Conservation (phyloP, 1,140 invertebrate species). For the Uloborus diversus region DNA sequence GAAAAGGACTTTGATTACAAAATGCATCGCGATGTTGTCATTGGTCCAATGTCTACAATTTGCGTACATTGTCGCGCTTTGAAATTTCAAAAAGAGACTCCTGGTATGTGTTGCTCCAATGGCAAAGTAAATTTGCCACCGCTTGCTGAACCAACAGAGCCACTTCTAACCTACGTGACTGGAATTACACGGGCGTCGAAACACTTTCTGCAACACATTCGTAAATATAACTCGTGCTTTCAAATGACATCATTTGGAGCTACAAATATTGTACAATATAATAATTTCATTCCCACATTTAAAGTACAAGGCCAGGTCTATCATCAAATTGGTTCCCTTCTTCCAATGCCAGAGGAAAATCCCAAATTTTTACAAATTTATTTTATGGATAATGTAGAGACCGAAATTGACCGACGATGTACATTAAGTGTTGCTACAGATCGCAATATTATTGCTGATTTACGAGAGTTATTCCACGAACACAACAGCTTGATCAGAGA, state of each 20-base stretch:
- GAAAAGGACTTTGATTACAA: conserved; percentile 2
- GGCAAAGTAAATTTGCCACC: conserved; percentile 63
- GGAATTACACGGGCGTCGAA: conserved; percentile 12
- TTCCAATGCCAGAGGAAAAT: neutral
- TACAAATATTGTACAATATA: conserved; percentile 51
- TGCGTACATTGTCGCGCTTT: conserved; percentile 22
- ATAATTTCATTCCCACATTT: conserved; percentile 53
- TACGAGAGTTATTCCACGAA: no score
- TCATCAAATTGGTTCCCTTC: neutral
- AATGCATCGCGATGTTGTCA: conserved; percentile 13
- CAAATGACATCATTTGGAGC: conserved; percentile 62
- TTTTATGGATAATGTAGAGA: no score
- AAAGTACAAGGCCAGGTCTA: conserved; percentile 29
- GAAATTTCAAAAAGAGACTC: conserved; percentile 64
- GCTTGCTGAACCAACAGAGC: conserved; percentile 59
- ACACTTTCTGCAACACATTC: conserved; percentile 63
- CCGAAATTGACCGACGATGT: no score
- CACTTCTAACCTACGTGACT: conserved; percentile 24
- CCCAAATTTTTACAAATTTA: no score
- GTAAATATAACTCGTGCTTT: conserved; percentile 64
- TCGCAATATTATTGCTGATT: no score
- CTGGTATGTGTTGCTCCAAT: conserved; percentile 65
- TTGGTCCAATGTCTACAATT: conserved; percentile 24
- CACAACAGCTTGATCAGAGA: no score
- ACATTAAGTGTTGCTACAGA: no score